Percentiles rank a stretch among this genome's conserved stretches.
Conservation (phyloP, 2,888 invertebrate species). For the Nipponacmea schrenckii region DNA sequence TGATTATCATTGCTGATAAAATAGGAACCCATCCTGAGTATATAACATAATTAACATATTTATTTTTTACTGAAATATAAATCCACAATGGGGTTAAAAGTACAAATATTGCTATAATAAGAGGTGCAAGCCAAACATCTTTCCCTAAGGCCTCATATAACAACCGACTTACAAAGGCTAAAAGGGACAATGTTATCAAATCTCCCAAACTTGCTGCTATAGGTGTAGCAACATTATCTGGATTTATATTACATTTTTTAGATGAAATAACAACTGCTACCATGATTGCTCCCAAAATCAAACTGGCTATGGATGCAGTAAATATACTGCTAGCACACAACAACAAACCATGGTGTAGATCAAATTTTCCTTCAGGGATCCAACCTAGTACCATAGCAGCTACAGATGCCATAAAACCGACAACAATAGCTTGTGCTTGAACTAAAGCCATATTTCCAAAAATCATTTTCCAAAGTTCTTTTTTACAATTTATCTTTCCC, state of each 20-base stretch:
- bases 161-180: constrained; percentile 76
- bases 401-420: constrained; percentile 85
- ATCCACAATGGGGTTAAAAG: constrained; percentile 84
- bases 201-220: constrained; percentile 93
- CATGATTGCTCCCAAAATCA: constrained; percentile 81
- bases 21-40: constrained; percentile 91
- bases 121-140: constrained; percentile 77
- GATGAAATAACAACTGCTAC: constrained; percentile 84
- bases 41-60: constrained; percentile 83
- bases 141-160: constrained; percentile 55
- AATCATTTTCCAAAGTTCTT: constrained; percentile 78
- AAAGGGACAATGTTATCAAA: constrained; percentile 83
- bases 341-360: constrained; percentile 82
- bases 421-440: constrained; percentile 79
- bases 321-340: constrained; percentile 87
- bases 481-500: constrained; percentile 83
- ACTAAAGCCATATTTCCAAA: constrained; percentile 90
- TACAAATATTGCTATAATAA: constrained; percentile 74
- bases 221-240: constrained; percentile 93
- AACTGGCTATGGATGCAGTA: constrained; percentile 89
- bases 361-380: constrained; percentile 83
- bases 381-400: constrained; percentile 86
- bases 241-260: constrained; percentile 83
- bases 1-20: constrained; percentile 90
- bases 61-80: constrained; percentile 81